Conservation (phyloP, 2,113 vertebrate genomes). For the Tachysurus fulvidraco region DNA sequence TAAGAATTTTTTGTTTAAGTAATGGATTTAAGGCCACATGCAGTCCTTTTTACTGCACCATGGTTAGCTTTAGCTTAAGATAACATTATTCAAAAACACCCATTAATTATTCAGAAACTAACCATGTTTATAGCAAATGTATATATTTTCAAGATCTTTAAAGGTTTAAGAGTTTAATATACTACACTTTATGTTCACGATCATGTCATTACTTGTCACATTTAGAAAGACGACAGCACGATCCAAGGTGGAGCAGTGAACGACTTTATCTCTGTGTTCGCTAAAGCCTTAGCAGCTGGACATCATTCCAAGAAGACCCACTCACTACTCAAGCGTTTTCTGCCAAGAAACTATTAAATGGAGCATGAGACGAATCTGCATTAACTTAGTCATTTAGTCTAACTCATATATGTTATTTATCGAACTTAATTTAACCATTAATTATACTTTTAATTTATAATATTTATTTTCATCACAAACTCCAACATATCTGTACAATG, state of each 20-base stretch:
- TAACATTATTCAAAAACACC: not conserved
- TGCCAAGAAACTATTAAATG: not conserved
- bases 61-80: not conserved
- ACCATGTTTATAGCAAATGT: not conserved
- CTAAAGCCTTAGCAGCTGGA: not conserved
- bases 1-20: conserved; percentile 7
- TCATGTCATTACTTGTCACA: conserved; percentile 1
- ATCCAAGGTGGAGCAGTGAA: conserved; percentile 38
- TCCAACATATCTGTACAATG: conserved; percentile 4
- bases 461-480: conserved; percentile 36
- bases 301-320: not conserved
- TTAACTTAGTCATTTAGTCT: not conserved
- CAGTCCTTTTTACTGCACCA: not conserved
- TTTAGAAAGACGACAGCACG: conserved; percentile 32
- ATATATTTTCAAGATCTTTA: too few relatives aligned
- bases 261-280: conserved; percentile 36
- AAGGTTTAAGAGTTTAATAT: not conserved
- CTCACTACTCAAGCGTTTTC: not conserved
- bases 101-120: not conserved
- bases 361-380: not conserved
- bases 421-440: conserved; percentile 40
- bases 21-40: too few relatives aligned
- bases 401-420: conserved; percentile 38
- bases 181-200: not conserved
- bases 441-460: conserved; percentile 28